Conservation (phyloP, 2,113 vertebrate species). For the Hymenochirus boettgeri region DNA sequence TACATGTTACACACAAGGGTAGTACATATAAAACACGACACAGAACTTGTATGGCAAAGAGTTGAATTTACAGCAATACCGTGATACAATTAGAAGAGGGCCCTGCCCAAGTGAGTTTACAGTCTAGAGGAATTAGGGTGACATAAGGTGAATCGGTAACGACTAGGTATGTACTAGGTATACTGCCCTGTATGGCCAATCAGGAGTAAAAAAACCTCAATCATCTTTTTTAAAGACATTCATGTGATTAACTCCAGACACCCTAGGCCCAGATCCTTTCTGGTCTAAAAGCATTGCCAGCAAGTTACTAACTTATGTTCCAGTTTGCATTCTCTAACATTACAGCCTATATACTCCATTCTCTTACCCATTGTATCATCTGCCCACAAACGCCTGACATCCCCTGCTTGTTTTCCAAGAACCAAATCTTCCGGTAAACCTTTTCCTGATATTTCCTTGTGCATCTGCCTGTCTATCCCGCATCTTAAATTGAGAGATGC, state of each 20-base stretch:
- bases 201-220: not conserved
- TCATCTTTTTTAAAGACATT: not conserved
- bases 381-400: not conserved
- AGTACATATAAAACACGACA: no score
- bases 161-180: no score
- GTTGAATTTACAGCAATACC: no score
- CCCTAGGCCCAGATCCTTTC: not conserved
- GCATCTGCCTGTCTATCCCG: slow-evolving; percentile 10
- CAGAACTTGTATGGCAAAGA: no score
- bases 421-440: not conserved
- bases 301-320: no score
- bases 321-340: no score
- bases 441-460: not conserved
- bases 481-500: slow-evolving; percentile 62
- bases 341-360: not conserved
- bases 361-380: slow-evolving; percentile 20
- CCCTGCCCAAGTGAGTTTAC: no score
- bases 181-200: not conserved
- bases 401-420: not conserved
- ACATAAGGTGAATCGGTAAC: no score
- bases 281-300: not conserved
- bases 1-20: no score
- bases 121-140: no score
- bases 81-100: no score
- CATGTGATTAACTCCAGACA: not conserved